A percentile compares a stretch with the other conserved stretches of the same genome.
phyloP scores from a whole-genome alignment of 2,888 invertebrate genomes.

The Malthinus seriepunctatus region DNA sequence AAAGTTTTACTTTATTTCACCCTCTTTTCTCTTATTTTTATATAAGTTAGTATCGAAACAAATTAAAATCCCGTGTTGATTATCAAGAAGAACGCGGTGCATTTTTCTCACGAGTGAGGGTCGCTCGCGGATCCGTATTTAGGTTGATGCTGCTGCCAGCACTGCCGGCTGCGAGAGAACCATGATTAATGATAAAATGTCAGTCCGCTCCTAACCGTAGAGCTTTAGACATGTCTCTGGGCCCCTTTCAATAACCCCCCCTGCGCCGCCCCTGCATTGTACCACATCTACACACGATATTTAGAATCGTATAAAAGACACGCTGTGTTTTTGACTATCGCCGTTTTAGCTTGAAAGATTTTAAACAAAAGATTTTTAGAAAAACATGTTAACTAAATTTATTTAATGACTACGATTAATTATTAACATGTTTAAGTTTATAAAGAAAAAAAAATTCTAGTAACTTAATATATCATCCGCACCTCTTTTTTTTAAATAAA shows the following conservation, averaged over 20 bases:
- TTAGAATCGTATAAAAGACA: constrained; percentile 54
- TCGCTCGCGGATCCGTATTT: constrained; percentile 51
- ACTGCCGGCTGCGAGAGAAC: constrained; percentile 52
- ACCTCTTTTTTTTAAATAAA: no score
- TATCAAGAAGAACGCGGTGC: constrained; percentile 49
- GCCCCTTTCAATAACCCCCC: constrained; percentile 43
- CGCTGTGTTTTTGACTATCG: constrained; percentile 54
- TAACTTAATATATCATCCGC: neutral
- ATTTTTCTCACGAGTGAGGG: constrained; percentile 47
- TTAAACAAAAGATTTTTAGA: constrained; percentile 42
- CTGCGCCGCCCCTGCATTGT: constrained; percentile 48
- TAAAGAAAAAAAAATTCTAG: neutral
- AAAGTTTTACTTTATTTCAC: constrained; percentile 15
- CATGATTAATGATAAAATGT: constrained; percentile 56
- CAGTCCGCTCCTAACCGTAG: constrained; percentile 54
- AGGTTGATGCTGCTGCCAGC: constrained; percentile 52
- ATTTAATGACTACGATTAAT: constrained; percentile 18
- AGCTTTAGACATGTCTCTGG: constrained; percentile 55
- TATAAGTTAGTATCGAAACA: constrained; percentile 41
- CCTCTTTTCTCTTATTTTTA: constrained; percentile 15
- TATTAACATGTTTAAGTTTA: constrained; percentile 7
- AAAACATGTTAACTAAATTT: constrained; percentile 23
- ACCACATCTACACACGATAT: constrained; percentile 51
- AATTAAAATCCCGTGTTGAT: constrained; percentile 52
- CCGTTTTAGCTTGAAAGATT: constrained; percentile 53